Conservation (phyloP, 2,113 vertebrate genomes). For the Urocynchramus pylzowi region DNA sequence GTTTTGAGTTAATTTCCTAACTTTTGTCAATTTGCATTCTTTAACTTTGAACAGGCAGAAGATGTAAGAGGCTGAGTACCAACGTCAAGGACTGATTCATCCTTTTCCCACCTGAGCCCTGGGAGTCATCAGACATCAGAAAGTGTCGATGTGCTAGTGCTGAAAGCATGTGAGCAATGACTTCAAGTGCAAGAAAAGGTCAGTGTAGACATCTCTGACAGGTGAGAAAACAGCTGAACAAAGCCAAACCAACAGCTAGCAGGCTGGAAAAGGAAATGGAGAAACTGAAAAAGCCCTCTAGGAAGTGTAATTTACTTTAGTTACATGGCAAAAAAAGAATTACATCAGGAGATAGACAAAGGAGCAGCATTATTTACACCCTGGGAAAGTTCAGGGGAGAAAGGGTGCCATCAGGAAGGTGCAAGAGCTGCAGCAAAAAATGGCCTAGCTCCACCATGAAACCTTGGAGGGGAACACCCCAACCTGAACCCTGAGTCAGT, state of each 20-base stretch:
- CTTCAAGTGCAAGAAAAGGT: neutral
- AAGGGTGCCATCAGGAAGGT: neutral
- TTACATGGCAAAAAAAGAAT: neutral
- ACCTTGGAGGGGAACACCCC: no score
- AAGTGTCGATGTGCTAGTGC: neutral
- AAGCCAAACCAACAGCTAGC: neutral
- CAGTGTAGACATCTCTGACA: neutral
- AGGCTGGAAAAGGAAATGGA: neutral
- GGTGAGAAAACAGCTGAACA: neutral
- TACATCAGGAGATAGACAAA: neutral
- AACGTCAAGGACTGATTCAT: neutral
- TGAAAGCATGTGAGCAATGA: neutral
- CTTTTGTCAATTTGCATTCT: neutral
- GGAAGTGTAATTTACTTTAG: neutral
- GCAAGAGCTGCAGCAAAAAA: neutral
- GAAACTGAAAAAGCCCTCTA: neutral
- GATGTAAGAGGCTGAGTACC: neutral
- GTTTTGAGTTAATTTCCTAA: neutral
- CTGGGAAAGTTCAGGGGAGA: neutral
- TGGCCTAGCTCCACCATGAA: rapidly evolving
- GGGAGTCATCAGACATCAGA: neutral
- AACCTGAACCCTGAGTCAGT: no score
- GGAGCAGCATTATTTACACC: neutral
- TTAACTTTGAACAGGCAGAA: neutral
- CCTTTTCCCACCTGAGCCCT: neutral